Evolutionary conservation across 2,797 vertebrate genomes (phyloP), one percentile per base, ranked within the genome.

Genomic region (Aratinga solstitialis): DNA sequence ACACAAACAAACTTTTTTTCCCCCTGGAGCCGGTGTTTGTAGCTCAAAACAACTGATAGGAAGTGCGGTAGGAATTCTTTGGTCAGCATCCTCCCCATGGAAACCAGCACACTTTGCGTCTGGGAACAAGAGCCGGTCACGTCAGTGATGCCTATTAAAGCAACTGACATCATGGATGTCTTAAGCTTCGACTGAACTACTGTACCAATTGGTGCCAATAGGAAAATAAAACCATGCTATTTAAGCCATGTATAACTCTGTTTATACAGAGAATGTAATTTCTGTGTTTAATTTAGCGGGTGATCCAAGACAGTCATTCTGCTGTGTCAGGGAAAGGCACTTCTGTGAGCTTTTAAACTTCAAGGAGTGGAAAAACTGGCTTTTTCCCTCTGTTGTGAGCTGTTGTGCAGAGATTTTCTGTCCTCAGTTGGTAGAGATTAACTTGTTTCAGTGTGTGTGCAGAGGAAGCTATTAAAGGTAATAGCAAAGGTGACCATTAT

Each of bases 281-380:
- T 93, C 71, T 93, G 76, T 93, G 93, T 96, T 94, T 97, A 95
- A 95, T 96, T 94, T 94, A 96, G 96, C 71, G 85, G 51, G 34
- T 87, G 90, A 94, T 91, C 76, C 89, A 92, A 92, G 85, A 51
- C 73, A 86, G 40, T 72, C 75, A 40, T 95, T 96, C 79, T 93
- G 93, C 84, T 95, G 71, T 89, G 84, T 94, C 93, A 92, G 87
- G 84, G 68, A 74, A 84, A 43, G 84, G 43, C 62, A 69, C 36
- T 95, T 88, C 74, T 89, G n/a, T 89, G 69, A 85, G 89, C 59
- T 90, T 43, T 81, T 72, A 85, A 90, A 81, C 81, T 92, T 90
- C 7, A 11, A 91, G 84, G 67, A 94, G 71, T 84, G 72, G 93
- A 45, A 94, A 94, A 93, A 75, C 56, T 67, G 67, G 22, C 45